These are phyloP conservation scores for Rhodeus uyekii DNA, from an alignment of 2,797 vertebrate genomes.

Conservation along the genomic window DNA sequence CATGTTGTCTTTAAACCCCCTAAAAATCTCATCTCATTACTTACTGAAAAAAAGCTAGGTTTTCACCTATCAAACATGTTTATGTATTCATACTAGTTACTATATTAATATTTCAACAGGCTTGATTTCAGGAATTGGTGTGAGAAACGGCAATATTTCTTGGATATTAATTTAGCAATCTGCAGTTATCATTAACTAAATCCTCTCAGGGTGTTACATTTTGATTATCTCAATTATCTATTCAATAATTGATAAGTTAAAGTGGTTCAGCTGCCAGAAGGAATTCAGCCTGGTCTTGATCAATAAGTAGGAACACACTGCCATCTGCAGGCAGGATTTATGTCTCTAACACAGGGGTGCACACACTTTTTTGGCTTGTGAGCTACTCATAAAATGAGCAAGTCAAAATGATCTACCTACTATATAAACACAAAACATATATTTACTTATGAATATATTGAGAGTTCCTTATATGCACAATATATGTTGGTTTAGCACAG, in stretches of 20 bases:
- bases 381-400: no score
- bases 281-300: not conserved
- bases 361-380: no score
- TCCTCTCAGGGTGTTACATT: constrained; percentile 7
- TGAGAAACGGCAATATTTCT: constrained; percentile 6
- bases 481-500: no score
- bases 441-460: no score
- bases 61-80: not conserved
- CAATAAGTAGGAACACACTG: constrained; percentile 22
- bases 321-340: not conserved
- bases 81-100: not conserved
- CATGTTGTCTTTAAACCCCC: not conserved
- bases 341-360: not conserved
- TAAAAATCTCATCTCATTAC: not conserved
- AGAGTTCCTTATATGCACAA: no score
- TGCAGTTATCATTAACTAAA: constrained; percentile 18
- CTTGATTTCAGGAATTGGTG: not conserved
- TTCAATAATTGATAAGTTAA: constrained; percentile 29
- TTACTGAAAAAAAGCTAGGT: not conserved
- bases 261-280: not conserved
- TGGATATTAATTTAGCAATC: constrained; percentile 17
- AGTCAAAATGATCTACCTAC: no score
- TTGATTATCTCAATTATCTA: constrained; percentile 7
- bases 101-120: constrained; percentile 16
- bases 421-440: no score